Evolutionary conservation across 1,140 invertebrate genomes (phyloP).

Genomic region (Drosophila tani): DNA sequence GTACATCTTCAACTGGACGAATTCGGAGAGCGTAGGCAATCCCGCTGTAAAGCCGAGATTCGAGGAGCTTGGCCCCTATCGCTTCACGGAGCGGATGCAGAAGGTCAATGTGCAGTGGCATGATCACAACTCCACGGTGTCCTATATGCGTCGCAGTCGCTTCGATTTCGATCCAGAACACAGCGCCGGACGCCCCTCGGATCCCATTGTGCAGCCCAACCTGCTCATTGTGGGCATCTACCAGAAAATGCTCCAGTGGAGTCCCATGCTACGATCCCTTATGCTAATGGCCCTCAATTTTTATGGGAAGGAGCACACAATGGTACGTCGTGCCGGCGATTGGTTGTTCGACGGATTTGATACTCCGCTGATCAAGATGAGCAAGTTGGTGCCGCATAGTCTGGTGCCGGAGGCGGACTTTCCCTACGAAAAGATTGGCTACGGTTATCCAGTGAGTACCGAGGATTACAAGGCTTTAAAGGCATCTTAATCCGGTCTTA

Average conservation of each 20-base stretch:
- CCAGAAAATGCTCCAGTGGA: slow-evolving; percentile 78
- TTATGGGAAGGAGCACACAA: slow-evolving; percentile 86
- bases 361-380: slow-evolving; percentile 89
- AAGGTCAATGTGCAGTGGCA: slow-evolving; percentile 90
- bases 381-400: slow-evolving; percentile 86
- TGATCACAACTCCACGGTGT: slow-evolving; percentile 91
- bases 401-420: slow-evolving; percentile 84
- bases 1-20: slow-evolving; percentile 94
- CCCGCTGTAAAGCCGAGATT: slow-evolving; percentile 87
- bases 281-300: slow-evolving; percentile 86
- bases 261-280: slow-evolving; percentile 86
- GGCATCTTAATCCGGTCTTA: no score
- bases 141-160: slow-evolving; percentile 90
- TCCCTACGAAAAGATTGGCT: slow-evolving; percentile 90
- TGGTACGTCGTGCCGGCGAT: slow-evolving; percentile 88
- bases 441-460: slow-evolving; percentile 90
- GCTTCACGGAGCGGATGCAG: slow-evolving; percentile 88
- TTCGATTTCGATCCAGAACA: slow-evolving; percentile 88
- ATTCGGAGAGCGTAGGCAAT: slow-evolving; percentile 87
- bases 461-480: not conserved
- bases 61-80: slow-evolving; percentile 90
- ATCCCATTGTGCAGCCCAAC: slow-evolving; percentile 92
- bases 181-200: slow-evolving; percentile 90
- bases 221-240: slow-evolving; percentile 87
- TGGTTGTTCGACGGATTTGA: slow-evolving; percentile 91